Conservation (phyloP, 2,797 vertebrate genomes). For the Ctenopoma multispine region DNA sequence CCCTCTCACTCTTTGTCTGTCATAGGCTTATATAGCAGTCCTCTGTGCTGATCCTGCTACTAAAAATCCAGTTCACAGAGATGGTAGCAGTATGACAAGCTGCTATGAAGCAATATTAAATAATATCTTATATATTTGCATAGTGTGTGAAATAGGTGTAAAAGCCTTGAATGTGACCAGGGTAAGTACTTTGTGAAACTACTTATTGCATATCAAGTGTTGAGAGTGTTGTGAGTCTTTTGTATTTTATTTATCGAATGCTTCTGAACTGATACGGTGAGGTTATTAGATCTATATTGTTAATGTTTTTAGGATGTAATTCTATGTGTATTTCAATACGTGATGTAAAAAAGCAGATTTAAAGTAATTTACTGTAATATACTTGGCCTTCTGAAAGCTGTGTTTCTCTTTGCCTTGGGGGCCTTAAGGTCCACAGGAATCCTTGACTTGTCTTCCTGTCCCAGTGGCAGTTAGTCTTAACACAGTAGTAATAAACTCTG, state of each 20-base stretch:
- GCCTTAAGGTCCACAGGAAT: slow-evolving; percentile 71
- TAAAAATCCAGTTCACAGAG: slow-evolving; percentile 50
- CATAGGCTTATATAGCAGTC: slow-evolving; percentile 61
- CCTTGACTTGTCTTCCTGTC: slow-evolving; percentile 70
- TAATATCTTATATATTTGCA: slow-evolving; percentile 22
- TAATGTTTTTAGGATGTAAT: slow-evolving; percentile 12
- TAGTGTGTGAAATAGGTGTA: slow-evolving; percentile 4
- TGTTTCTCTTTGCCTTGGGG: slow-evolving; percentile 58
- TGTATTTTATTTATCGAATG: background rate
- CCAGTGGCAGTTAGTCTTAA: slow-evolving; percentile 73
- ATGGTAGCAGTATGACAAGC: slow-evolving; percentile 54
- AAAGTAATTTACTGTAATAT: slow-evolving; percentile 49
- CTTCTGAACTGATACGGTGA: background rate
- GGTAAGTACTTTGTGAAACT: background rate
- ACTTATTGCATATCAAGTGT: no score
- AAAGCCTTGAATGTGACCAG: slow-evolving; percentile 14
- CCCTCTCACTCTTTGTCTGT: slow-evolving; percentile 30
- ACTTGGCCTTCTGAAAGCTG: slow-evolving; percentile 48
- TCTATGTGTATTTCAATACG: slow-evolving; percentile 28
- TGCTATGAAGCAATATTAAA: slow-evolving; percentile 33
- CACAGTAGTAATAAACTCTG: slow-evolving; percentile 84
- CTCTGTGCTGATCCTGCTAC: slow-evolving; percentile 51
- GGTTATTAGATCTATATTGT: background rate
- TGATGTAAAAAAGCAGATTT: slow-evolving; percentile 44
- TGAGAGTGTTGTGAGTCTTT: background rate